Conservation (phyloP, 2,888 invertebrate genomes). For the Brachylomia viminalis region DNA sequence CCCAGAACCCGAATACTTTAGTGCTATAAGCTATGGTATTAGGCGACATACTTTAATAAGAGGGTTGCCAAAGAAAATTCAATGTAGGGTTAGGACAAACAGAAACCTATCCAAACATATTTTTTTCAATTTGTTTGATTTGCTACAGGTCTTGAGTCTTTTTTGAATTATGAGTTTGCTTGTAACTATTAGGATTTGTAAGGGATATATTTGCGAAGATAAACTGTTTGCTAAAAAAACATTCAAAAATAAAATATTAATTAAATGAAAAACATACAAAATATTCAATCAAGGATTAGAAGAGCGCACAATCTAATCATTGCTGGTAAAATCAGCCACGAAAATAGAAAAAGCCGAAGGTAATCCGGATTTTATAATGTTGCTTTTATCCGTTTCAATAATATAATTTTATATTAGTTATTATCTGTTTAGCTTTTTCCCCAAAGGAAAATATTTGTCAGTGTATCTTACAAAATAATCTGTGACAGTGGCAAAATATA, state of each 20-base stretch:
- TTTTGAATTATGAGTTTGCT: constrained; percentile 50
- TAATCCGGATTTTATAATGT: constrained; percentile 19
- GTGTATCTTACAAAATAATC: constrained; percentile 31
- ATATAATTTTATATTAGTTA: background rate
- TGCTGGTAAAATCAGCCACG: constrained; percentile 17
- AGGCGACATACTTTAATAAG: constrained; percentile 43
- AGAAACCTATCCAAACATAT: constrained; percentile 56
- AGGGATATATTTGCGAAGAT: constrained; percentile 12
- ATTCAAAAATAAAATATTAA: background rate
- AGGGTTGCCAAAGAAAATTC: constrained; percentile 40
- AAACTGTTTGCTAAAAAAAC: constrained; percentile 9
- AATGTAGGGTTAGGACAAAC: constrained; percentile 45
- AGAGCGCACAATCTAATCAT: constrained; percentile 19
- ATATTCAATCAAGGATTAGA: background rate
- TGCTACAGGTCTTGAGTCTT: constrained; percentile 50
- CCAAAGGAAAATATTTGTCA: constrained; percentile 9
- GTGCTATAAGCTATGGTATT: constrained; percentile 39
- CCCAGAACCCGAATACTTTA: constrained; percentile 33
- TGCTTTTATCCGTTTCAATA: constrained; percentile 7
- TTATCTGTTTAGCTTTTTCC: background rate
- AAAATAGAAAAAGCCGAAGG: constrained; percentile 32
- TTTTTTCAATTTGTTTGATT: constrained; percentile 55
- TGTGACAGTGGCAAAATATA: constrained; percentile 27
- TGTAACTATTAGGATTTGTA: constrained; percentile 20
- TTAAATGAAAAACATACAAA: background rate